These are phyloP conservation scores for Lasioglossum calceatum DNA, from an alignment of 2,888 invertebrate genomes.

Conservation along the genomic window DNA sequence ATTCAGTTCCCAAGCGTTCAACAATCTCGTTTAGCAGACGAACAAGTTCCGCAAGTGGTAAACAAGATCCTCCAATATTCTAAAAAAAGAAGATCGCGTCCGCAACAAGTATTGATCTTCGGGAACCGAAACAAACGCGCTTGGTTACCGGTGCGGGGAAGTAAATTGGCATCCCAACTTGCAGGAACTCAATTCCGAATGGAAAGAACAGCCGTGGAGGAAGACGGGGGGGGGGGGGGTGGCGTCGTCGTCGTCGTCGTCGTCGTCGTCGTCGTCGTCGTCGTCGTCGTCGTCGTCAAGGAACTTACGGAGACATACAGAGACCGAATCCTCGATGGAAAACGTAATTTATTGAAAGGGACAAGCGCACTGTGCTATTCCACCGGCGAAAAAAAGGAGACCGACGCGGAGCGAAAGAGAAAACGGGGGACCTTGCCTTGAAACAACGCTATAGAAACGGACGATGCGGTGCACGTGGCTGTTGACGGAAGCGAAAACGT, in stretches of 20 bases:
- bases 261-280: too few relatives aligned
- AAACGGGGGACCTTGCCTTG: not conserved
- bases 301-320: not conserved
- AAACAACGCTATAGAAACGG: not conserved
- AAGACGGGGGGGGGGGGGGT: not conserved
- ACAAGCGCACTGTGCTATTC: not conserved
- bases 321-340: conserved; percentile 34
- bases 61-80: not conserved
- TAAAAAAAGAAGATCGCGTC: not conserved
- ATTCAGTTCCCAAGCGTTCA: not conserved
- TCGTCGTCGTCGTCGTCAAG: not conserved
- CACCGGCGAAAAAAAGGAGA: not conserved
- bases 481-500: conserved; percentile 8
- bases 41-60: not conserved
- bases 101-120: conserved; percentile 41
- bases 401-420: not conserved
- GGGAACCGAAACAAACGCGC: conserved; percentile 20
- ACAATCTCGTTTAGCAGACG: not conserved
- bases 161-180: conserved; percentile 24
- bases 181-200: conserved; percentile 38
- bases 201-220: not conserved
- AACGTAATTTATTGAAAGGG: conserved; percentile 38
- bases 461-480: not conserved
- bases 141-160: conserved; percentile 2
- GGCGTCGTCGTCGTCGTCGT: not conserved